A percentile compares a stretch with the other conserved stretches of the same genome.
Evolutionary conservation across 2,888 invertebrate species (phyloP).

Genomic region (Ischnura elegans): DNA sequence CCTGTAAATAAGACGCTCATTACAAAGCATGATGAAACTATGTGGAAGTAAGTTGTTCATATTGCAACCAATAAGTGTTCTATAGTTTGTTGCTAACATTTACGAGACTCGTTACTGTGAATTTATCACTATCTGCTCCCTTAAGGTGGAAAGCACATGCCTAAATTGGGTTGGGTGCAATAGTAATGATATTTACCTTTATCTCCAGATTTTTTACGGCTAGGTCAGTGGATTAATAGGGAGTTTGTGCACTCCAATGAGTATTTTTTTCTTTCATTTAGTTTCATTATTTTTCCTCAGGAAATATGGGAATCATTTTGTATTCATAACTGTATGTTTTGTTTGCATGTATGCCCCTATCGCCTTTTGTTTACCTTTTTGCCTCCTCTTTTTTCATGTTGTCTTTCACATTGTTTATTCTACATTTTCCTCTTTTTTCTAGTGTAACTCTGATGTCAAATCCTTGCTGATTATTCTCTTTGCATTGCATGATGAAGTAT

Average conservation of each 20-base stretch:
- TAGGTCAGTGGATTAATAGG: not conserved
- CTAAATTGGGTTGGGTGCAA: not conserved
- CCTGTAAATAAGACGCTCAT: not conserved
- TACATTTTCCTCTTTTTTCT: not conserved
- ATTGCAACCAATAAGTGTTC: not conserved
- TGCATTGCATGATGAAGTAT: slow-evolving; percentile 49
- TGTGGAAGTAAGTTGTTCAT: not conserved
- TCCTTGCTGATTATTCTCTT: slow-evolving; percentile 41
- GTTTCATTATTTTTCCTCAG: not conserved
- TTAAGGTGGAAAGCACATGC: not conserved
- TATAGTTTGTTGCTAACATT: not conserved
- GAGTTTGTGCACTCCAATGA: not conserved
- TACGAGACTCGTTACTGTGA: not conserved
- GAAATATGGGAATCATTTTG: no score
- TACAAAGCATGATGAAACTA: not conserved
- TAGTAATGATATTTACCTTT: not conserved
- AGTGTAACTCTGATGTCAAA: slow-evolving; percentile 5
- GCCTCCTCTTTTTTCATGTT: slow-evolving; percentile 41
- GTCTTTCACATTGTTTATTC: not conserved
- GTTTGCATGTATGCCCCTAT: slow-evolving; percentile 48
- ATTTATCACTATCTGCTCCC: not conserved
- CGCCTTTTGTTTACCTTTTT: slow-evolving; percentile 6
- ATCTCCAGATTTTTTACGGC: not conserved
- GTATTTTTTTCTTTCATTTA: not conserved
- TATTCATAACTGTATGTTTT: slow-evolving; percentile 6